Conservation (phyloP, 37 sponge, comb jelly and placozoan species). For the Beroe forskalii region DNA sequence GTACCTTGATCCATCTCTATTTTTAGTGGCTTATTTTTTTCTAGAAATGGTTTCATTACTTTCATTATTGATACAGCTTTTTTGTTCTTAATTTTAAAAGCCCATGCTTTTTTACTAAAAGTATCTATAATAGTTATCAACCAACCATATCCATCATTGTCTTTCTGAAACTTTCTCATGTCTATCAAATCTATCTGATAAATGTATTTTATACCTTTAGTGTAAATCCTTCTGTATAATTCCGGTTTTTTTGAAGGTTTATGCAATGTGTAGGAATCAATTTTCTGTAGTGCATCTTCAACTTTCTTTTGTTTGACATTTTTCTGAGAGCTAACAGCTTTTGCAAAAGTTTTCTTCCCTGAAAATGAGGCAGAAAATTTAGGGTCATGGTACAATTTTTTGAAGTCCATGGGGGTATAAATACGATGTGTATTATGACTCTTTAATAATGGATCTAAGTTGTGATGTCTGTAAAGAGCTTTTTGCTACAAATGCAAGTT, state of each 20-base stretch:
- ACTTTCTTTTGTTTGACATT: too few relatives aligned
- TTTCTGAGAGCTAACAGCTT: neutral
- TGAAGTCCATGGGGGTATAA: slow-evolving; percentile 1
- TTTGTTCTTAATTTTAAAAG: slow-evolving; percentile 40
- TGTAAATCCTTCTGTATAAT: neutral
- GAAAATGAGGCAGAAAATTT: neutral
- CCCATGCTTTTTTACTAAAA: slow-evolving; percentile 30
- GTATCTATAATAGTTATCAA: slow-evolving; percentile 39
- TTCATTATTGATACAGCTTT: neutral
- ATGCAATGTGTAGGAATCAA: slow-evolving; percentile 18
- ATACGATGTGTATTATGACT: neutral
- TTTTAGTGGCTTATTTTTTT: slow-evolving; percentile 22
- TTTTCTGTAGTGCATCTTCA: neutral
- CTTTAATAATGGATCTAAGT: neutral
- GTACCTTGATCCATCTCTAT: neutral
- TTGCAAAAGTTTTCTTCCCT: neutral
- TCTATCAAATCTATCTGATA: slow-evolving; percentile 21
- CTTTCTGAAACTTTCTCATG: neutral
- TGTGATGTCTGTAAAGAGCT: neutral
- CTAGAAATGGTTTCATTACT: slow-evolving; percentile 10
- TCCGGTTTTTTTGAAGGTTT: neutral
- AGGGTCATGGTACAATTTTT: slow-evolving; percentile 8
- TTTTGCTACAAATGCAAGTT: neutral
- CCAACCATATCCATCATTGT: slow-evolving; percentile 18
- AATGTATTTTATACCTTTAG: slow-evolving; percentile 27